Evolutionary conservation across 2,797 vertebrate species (phyloP).

Genomic region (Xiphorhynchus erythropygius): DNA sequence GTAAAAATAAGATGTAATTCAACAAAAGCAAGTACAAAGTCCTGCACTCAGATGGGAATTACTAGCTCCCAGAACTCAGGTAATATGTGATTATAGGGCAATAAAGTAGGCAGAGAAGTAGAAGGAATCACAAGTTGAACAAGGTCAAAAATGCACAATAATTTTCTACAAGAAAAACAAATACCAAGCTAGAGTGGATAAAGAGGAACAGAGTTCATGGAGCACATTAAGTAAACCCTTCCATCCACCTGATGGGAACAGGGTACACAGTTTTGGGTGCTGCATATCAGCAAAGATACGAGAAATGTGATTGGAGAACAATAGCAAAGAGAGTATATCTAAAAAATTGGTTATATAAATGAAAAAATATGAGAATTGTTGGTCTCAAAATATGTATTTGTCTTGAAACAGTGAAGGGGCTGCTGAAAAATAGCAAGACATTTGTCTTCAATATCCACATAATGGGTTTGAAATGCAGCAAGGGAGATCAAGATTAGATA

Average conservation of each 20-base stretch:
- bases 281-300: neutral
- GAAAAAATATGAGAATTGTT: neutral
- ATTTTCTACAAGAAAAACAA: neutral
- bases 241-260: neutral
- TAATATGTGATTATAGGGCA: neutral
- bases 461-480: slow-evolving; percentile 1
- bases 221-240: neutral
- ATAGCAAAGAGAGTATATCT: neutral
- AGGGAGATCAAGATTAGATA: slow-evolving; percentile 22
- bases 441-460: neutral
- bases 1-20: neutral
- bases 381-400: neutral
- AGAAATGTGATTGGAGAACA: neutral
- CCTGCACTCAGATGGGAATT: neutral
- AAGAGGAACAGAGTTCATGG: neutral
- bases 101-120: neutral
- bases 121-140: neutral
- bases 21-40: neutral
- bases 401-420: neutral
- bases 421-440: neutral
- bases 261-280: neutral
- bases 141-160: neutral
- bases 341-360: neutral
- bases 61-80: neutral
- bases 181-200: neutral